Conservation (phyloP, 2,888 invertebrate species). For the Nymphalis urticae region DNA sequence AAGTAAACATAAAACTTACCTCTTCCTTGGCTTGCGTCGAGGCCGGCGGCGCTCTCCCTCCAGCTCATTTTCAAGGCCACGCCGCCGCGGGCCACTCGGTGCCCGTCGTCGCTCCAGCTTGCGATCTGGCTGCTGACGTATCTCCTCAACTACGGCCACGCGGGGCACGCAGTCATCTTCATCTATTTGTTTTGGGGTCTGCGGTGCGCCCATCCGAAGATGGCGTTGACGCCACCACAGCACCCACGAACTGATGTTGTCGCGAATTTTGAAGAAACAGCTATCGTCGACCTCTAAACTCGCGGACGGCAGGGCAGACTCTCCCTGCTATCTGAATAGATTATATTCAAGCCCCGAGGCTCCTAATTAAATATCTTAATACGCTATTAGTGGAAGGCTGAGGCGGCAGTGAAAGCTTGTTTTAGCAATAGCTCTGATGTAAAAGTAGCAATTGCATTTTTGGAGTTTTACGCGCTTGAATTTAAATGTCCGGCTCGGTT, state of each 20-base stretch:
- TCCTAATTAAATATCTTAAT: slow-evolving; percentile 53
- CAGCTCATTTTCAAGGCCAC: slow-evolving; percentile 65
- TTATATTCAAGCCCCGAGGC: slow-evolving; percentile 41
- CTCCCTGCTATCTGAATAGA: slow-evolving; percentile 42
- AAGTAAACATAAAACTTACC: slow-evolving; percentile 49
- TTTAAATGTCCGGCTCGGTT: slow-evolving; percentile 25
- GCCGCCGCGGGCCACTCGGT: slow-evolving; percentile 62
- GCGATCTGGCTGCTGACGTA: slow-evolving; percentile 53
- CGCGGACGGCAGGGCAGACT: slow-evolving; percentile 48
- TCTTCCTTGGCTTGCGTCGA: slow-evolving; percentile 59
- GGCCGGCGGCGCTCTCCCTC: slow-evolving; percentile 70
- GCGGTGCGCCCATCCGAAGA: slow-evolving; percentile 80
- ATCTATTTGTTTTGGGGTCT: slow-evolving; percentile 71
- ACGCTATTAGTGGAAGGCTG: slow-evolving; percentile 56
- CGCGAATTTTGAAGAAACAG: slow-evolving; percentile 71
- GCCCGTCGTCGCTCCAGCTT: slow-evolving; percentile 65
- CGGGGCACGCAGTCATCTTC: slow-evolving; percentile 69
- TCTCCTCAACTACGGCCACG: slow-evolving; percentile 63
- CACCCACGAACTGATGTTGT: slow-evolving; percentile 76
- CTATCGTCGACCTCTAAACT: slow-evolving; percentile 42
- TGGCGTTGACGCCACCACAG: slow-evolving; percentile 79
- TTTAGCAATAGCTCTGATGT: slow-evolving; percentile 57
- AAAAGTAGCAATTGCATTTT: slow-evolving; percentile 53
- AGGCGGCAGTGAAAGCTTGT: slow-evolving; percentile 64
- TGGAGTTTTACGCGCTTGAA: slow-evolving; percentile 29